Percentiles rank a stretch among this genome's conserved stretches.
Evolutionary conservation across 2,113 vertebrate species (phyloP).

Genomic region (Chauna torquata): DNA sequence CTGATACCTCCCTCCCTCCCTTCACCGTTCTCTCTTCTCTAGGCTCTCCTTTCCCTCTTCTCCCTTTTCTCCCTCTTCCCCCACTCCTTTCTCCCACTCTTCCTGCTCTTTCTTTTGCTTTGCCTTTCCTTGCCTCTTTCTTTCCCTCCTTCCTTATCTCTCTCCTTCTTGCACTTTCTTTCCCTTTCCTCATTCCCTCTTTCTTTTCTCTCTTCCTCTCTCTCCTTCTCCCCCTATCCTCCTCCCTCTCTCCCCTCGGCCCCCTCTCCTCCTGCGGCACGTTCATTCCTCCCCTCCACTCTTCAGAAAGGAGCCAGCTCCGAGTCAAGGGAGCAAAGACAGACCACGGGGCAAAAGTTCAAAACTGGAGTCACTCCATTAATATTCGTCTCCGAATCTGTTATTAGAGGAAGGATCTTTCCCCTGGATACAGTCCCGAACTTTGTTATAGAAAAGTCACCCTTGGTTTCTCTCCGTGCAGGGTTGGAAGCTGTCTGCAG

Average conservation of each 20-base stretch:
- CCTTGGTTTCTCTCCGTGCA: background rate
- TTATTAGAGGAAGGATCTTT: slow-evolving; percentile 54
- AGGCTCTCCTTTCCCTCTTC: no score
- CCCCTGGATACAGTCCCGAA: slow-evolving; percentile 46
- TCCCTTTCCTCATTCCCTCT: background rate
- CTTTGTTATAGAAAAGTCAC: slow-evolving; percentile 54
- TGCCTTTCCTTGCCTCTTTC: no score
- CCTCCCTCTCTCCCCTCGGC: background rate
- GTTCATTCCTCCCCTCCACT: background rate
- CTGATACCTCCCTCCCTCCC: background rate
- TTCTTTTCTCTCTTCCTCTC: no score
- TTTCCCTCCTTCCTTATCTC: background rate
- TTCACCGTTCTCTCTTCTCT: background rate
- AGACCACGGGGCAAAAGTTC: slow-evolving; percentile 72
- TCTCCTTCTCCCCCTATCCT: background rate
- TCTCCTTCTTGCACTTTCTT: background rate
- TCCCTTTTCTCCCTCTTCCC: no score
- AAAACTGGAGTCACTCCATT: slow-evolving; percentile 56
- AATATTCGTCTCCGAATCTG: slow-evolving; percentile 57
- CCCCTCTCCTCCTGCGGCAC: background rate
- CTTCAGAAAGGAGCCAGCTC: slow-evolving; percentile 27
- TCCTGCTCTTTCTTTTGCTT: background rate
- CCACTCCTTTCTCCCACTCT: background rate
- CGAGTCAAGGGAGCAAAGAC: slow-evolving; percentile 37
- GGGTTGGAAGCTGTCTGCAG: slow-evolving; percentile 41